Evolutionary conservation across 2,888 invertebrate genomes (phyloP).

Genomic region (Lasioglossum morio): DNA sequence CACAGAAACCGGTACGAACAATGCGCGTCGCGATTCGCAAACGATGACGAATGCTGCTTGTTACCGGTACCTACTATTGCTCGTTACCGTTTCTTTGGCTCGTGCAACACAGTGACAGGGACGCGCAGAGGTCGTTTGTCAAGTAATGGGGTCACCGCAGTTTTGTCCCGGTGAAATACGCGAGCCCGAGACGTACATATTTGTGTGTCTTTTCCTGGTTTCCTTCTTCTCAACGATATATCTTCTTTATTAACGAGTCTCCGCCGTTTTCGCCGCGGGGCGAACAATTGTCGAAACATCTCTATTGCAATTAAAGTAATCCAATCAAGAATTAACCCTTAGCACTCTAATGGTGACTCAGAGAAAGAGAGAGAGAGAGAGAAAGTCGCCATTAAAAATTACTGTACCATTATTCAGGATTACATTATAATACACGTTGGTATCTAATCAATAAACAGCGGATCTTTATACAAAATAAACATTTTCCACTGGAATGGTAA

Average conservation of each 20-base stretch:
- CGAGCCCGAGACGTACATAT: slow-evolving; percentile 14
- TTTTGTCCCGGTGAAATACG: slow-evolving; percentile 27
- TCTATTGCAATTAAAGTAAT: neutral
- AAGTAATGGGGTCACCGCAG: slow-evolving; percentile 35
- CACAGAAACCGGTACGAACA: slow-evolving; percentile 36
- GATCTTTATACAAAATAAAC: no score
- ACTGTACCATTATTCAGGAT: no score
- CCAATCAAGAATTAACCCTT: no score
- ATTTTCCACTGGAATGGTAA: no score
- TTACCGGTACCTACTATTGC: slow-evolving; percentile 41
- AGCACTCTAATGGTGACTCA: no score
- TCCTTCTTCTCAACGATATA: neutral
- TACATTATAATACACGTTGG: no score
- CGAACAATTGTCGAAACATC: neutral
- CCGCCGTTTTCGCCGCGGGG: neutral
- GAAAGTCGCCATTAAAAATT: no score
- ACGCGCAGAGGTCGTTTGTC: slow-evolving; percentile 25
- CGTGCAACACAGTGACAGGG: neutral
- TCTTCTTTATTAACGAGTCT: neutral
- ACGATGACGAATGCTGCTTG: slow-evolving; percentile 44
- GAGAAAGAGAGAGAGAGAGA: no score
- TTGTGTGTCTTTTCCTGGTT: neutral
- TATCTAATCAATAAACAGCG: no score
- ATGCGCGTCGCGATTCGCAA: slow-evolving; percentile 39
- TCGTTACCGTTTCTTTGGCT: slow-evolving; percentile 47